These are phyloP conservation scores for Entelurus aequoreus DNA, from an alignment of 2,113 vertebrate species.

Conservation along the genomic window DNA sequence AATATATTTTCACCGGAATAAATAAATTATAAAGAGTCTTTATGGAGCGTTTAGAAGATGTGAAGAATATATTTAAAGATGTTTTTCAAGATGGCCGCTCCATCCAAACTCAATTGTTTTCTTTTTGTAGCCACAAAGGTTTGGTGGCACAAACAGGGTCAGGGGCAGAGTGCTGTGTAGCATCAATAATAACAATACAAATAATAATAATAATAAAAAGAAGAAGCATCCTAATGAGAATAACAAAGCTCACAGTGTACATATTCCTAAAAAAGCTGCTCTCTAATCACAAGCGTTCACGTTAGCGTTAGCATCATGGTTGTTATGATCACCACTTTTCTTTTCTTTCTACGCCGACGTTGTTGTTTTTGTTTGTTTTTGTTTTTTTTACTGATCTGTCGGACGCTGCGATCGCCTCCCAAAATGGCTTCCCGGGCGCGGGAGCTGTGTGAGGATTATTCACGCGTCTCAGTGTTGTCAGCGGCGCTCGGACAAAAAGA, in stretches of 20 bases:
- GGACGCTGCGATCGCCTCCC: not conserved
- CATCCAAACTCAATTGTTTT: constrained; percentile 28
- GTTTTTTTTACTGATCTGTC: constrained; percentile 46
- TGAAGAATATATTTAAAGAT: constrained; percentile 52
- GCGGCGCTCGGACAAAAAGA: constrained; percentile 42
- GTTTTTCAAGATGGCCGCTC: constrained; percentile 42
- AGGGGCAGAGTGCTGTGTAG: constrained; percentile 29
- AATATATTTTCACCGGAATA: constrained; percentile 81
- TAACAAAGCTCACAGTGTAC: constrained; percentile 35
- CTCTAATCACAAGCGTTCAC: constrained; percentile 21
- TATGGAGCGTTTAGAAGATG: constrained; percentile 58
- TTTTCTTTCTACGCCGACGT: constrained; percentile 11
- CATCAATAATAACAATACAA: constrained; percentile 58
- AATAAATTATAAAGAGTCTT: constrained; percentile 79
- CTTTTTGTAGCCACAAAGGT: constrained; percentile 62
- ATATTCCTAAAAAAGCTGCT: constrained; percentile 18
- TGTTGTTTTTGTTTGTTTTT: constrained; percentile 51
- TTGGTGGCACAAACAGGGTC: constrained; percentile 62
- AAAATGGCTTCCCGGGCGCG: not conserved
- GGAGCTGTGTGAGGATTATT: constrained; percentile 48
- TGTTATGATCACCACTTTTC: constrained; percentile 64
- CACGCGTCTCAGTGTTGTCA: constrained; percentile 64
- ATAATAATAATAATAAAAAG: constrained; percentile 47
- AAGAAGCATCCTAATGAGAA: not conserved
- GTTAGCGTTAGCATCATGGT: constrained; percentile 56